A percentile compares a stretch with the other conserved stretches of the same genome.
These are phyloP conservation scores for Podargus strigoides DNA, from an alignment of 2,797 vertebrate genomes.

Conservation along the genomic window DNA sequence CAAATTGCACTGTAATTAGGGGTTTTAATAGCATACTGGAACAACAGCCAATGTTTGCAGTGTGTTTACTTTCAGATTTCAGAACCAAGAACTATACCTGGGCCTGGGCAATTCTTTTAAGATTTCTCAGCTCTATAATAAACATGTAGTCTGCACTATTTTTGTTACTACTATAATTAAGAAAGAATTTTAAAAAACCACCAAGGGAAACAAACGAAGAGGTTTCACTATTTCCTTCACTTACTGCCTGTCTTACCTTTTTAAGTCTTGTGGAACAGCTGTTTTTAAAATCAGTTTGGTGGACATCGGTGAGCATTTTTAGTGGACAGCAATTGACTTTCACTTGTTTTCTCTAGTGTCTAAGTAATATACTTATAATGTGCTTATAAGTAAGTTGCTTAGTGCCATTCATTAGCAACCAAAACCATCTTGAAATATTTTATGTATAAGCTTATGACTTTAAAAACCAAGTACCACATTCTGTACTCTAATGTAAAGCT, in stretches of 20 bases:
- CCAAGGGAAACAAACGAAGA: neutral
- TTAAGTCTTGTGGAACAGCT: neutral
- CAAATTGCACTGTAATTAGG: neutral
- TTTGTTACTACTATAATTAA: neutral
- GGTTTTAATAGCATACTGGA: neutral
- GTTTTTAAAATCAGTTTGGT: neutral
- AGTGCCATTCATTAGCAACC: neutral
- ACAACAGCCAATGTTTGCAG: fast-evolving
- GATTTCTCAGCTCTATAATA: neutral
- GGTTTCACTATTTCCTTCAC: neutral
- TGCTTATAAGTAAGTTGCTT: neutral
- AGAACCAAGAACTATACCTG: neutral
- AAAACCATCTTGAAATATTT: neutral
- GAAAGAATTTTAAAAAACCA: neutral
- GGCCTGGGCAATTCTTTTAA: neutral
- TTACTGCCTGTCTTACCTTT: neutral
- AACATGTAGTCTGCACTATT: neutral
- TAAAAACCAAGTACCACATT: fast-evolving
- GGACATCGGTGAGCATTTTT: neutral
- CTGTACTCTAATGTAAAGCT: neutral
- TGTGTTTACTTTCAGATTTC: neutral
- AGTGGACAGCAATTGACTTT: neutral
- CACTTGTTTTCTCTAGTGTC: neutral
- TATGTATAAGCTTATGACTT: neutral
- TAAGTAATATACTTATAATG: neutral